Conservation (phyloP, 2,113 vertebrate species). For the Lipotes vexillifer region DNA sequence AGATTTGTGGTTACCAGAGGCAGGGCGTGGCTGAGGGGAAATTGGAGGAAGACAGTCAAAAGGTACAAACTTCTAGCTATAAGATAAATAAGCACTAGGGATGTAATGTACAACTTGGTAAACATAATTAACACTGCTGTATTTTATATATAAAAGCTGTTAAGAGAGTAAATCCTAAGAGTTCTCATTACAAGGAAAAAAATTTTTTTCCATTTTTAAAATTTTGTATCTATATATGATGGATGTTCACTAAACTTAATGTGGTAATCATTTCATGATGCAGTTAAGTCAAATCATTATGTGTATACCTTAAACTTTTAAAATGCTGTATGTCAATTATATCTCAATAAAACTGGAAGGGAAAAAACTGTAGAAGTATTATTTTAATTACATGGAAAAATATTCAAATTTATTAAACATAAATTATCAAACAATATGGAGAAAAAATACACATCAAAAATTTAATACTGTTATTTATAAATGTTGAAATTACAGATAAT, state of each 20-base stretch:
- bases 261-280: neutral
- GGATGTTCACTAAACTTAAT: neutral
- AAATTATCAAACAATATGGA: neutral
- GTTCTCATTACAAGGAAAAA: neutral
- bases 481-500: constrained; percentile 2
- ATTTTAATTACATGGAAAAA: neutral
- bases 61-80: neutral
- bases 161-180: neutral
- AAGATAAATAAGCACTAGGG: neutral
- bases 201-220: neutral
- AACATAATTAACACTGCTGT: neutral
- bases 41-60: neutral
- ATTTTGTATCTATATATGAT: neutral
- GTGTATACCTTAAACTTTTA: neutral
- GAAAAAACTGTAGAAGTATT: neutral
- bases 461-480: neutral
- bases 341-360: neutral
- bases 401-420: neutral
- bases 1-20: neutral
- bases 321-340: neutral
- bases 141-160: neutral
- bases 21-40: neutral
- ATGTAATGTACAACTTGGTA: neutral
- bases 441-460: neutral
- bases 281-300: neutral